Conservation (phyloP, 2,113 vertebrate genomes). For the Epinephelus fuscoguttatus region DNA sequence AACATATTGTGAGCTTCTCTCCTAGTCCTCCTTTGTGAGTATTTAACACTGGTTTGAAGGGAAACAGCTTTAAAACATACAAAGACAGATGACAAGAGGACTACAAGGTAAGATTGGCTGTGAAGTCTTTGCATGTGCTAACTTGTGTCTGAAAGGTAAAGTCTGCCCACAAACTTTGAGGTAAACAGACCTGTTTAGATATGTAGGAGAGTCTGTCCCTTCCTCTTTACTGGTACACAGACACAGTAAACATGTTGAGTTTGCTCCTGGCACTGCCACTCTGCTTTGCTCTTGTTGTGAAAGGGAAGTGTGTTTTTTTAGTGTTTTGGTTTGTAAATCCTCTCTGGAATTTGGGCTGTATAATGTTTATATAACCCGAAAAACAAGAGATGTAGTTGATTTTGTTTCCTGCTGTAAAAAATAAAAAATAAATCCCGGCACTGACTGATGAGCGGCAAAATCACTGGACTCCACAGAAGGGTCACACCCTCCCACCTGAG, state of each 20-base stretch:
- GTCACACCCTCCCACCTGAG: neutral
- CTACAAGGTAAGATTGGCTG: neutral
- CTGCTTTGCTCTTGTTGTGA: slow-evolving; percentile 10
- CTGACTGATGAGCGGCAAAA: neutral
- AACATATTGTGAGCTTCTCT: neutral
- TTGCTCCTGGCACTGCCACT: slow-evolving; percentile 33
- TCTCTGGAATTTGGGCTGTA: neutral
- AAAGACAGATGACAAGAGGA: neutral
- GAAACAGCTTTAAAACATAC: neutral
- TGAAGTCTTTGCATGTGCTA: neutral
- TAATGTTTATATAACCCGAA: slow-evolving; percentile 12
- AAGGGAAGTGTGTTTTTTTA: neutral
- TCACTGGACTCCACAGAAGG: neutral
- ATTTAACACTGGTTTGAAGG: neutral
- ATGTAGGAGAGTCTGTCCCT: slow-evolving; percentile 6
- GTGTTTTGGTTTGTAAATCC: slow-evolving; percentile 26
- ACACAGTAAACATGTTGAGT: slow-evolving; percentile 19
- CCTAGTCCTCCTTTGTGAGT: neutral
- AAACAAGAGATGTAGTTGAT: slow-evolving; percentile 6
- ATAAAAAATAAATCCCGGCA: neutral
- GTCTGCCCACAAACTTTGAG: slow-evolving; percentile 7
- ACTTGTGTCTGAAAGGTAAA: neutral
- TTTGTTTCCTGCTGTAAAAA: slow-evolving; percentile 2
- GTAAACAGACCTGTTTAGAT: slow-evolving; percentile 30
- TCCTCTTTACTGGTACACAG: slow-evolving; percentile 4